Evolutionary conservation across 2,113 vertebrate genomes (phyloP).

Genomic region (Toxostoma redivivum): DNA sequence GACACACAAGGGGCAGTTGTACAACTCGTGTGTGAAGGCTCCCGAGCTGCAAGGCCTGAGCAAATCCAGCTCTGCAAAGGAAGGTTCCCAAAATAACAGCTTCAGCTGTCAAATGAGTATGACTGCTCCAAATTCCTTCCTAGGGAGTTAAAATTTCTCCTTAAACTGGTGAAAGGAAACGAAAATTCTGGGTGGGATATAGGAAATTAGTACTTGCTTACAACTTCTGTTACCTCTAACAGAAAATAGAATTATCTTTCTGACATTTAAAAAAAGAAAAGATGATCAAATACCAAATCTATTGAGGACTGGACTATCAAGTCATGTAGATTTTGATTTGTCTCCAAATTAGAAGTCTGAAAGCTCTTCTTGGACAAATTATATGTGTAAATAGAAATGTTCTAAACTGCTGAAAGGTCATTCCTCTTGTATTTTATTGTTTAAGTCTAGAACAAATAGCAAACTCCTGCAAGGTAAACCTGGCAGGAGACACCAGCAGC

Average conservation of each 20-base stretch:
- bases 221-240: not conserved
- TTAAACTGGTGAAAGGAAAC: not conserved
- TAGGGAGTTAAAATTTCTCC: not conserved
- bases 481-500: not conserved
- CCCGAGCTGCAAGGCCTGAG: not conserved
- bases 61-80: not conserved
- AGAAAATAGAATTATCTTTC: not conserved
- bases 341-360: not conserved
- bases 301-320: not conserved
- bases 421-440: not conserved
- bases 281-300: not conserved
- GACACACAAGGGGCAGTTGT: not conserved
- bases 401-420: not conserved
- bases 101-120: not conserved
- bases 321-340: not conserved
- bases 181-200: not conserved
- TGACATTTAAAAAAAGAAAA: not conserved
- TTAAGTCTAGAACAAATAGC: slow-evolving; percentile 21
- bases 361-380: not conserved
- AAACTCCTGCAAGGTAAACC: not conserved
- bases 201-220: not conserved
- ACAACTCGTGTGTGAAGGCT: not conserved
- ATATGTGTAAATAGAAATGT: not conserved
- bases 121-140: not conserved
- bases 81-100: slow-evolving; percentile 22